Conservation (phyloP, 30 jellyfish, hydroid and myxozoan species). For the Aurelia coerulea region DNA sequence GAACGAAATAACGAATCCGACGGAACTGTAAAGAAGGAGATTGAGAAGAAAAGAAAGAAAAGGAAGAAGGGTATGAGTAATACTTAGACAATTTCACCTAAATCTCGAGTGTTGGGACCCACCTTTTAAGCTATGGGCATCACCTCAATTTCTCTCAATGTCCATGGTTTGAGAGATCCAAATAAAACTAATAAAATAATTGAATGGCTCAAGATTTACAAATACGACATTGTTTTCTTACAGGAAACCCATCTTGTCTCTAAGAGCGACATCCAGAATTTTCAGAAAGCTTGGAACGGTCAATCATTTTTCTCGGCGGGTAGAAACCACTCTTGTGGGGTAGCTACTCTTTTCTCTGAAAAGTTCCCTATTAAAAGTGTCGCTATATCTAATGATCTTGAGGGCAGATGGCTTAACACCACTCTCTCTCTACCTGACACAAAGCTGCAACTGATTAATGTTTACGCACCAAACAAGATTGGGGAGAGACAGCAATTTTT, state of each 20-base stretch:
- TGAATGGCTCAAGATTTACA: not conserved
- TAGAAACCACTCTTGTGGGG: slow-evolving; percentile 1
- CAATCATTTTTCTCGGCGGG: not conserved
- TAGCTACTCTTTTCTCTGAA: not conserved
- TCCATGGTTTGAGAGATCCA: not conserved
- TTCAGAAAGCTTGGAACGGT: not conserved
- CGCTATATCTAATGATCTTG: not conserved
- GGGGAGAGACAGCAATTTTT: not conserved
- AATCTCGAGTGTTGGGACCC: no score
- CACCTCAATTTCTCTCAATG: not conserved
- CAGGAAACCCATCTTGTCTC: not conserved
- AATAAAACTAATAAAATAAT: not conserved
- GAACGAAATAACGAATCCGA: no score
- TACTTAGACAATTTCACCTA: no score
- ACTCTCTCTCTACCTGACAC: not conserved
- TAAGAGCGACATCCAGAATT: not conserved
- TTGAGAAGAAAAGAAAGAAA: no score
- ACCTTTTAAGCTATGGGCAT: not conserved
- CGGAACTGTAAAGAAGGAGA: no score
- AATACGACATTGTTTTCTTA: not conserved
- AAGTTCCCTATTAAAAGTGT: not conserved
- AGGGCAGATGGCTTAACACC: not conserved
- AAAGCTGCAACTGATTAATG: not conserved
- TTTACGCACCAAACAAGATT: not conserved
- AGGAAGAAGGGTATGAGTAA: no score